These are phyloP conservation scores for Drosophila barbarae DNA, from an alignment of 2,888 invertebrate species.

Conservation along the genomic window DNA sequence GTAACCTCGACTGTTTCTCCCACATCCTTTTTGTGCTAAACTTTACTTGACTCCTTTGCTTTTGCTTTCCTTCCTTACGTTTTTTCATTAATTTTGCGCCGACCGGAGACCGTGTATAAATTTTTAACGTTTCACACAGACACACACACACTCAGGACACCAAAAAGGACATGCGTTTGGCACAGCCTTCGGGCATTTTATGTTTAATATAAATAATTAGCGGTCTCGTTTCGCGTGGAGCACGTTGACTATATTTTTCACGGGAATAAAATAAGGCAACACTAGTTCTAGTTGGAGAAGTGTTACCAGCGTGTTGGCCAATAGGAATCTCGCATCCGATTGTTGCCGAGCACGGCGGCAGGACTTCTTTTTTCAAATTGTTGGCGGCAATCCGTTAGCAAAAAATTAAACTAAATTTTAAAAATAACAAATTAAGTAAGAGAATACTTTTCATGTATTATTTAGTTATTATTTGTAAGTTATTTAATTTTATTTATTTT, in stretches of 20 bases:
- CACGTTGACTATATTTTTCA: conserved; percentile 45
- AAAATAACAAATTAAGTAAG: too few relatives aligned
- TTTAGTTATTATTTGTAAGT: neutral
- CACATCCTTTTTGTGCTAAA: conserved; percentile 10
- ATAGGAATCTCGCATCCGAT: neutral
- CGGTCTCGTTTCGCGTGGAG: conserved; percentile 23
- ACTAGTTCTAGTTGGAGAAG: conserved; percentile 17
- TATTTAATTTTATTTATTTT: neutral
- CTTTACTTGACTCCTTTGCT: conserved; percentile 6
- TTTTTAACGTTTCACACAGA: conserved; percentile 18
- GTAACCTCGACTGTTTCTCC: conserved; percentile 2
- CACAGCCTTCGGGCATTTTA: conserved; percentile 59
- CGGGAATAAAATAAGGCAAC: conserved; percentile 23
- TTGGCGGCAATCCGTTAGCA: neutral
- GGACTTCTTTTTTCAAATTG: neutral
- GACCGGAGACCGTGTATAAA: conserved; percentile 22
- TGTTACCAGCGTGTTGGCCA: conserved; percentile 3
- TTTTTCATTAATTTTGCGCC: conserved; percentile 6
- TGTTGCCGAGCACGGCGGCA: neutral
- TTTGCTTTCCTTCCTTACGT: conserved; percentile 1
- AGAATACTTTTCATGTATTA: neutral
- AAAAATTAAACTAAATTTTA: neutral
- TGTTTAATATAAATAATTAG: conserved; percentile 41
- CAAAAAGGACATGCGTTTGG: conserved; percentile 62
- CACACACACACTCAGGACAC: conserved; percentile 42